phyloP scores from a whole-genome alignment of 2,888 invertebrate genomes.

The Schizotus pectinicornis region DNA sequence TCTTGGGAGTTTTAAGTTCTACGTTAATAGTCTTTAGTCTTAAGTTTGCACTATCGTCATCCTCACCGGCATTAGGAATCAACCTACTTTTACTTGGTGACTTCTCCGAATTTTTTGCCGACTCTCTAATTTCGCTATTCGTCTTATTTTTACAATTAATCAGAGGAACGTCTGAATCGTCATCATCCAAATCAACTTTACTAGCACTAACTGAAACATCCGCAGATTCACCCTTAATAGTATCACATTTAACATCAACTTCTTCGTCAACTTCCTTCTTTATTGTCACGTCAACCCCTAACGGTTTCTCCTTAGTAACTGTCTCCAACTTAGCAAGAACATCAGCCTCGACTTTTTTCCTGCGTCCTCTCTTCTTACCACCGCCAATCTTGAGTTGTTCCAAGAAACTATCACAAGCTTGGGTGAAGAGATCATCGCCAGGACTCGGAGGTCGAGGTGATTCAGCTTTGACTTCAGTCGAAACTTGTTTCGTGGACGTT shows the following conservation, averaged over 20 bases:
- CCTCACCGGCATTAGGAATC: slow-evolving; percentile 54
- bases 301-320: slow-evolving; percentile 46
- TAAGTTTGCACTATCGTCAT: too few species aligned
- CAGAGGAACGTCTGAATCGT: slow-evolving; percentile 46
- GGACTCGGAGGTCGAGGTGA: slow-evolving; percentile 45
- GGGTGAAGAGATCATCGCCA: slow-evolving; percentile 67
- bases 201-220: slow-evolving; percentile 29
- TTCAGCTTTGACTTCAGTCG: slow-evolving; percentile 45
- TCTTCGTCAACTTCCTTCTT: slow-evolving; percentile 27
- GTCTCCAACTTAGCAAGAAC: slow-evolving; percentile 48
- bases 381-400: slow-evolving; percentile 72
- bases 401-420: slow-evolving; percentile 79
- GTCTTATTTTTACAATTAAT: slow-evolving; percentile 39
- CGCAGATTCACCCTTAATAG: slow-evolving; percentile 21
- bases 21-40: slow-evolving; percentile 37
- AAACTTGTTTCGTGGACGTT: slow-evolving; percentile 56
- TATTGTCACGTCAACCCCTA: slow-evolving; percentile 29
- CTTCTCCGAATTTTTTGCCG: not conserved
- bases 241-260: slow-evolving; percentile 20
- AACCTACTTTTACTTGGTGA: slow-evolving; percentile 35
- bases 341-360: slow-evolving; percentile 59
- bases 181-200: slow-evolving; percentile 36
- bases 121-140: slow-evolving; percentile 21
- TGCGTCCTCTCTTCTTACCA: slow-evolving; percentile 64
- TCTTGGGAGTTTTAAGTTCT: not conserved